Base-by-base conservation (phyloP, 2,113 vertebrate genomes). In the Ancistrus triradiatus region DNA sequence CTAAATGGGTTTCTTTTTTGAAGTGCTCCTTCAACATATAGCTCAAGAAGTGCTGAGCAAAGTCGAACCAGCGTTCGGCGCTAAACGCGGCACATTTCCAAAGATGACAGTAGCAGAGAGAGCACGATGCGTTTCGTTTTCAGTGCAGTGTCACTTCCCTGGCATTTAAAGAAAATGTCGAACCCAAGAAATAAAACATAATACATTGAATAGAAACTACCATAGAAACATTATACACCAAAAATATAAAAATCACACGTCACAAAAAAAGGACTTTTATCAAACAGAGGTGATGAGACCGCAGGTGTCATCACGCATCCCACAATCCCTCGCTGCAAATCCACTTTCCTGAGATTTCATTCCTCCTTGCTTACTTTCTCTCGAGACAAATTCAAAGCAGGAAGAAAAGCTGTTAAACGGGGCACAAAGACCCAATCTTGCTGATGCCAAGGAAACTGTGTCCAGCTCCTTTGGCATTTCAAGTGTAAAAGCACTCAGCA, bases 71-170 rank as follows among this genome's bases (percentile, higher is more conserved):
- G n/a, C n/a, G n/a, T n/a, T n/a, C n/a, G n/a, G n/a, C n/a, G n/a
- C n/a, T n/a, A n/a, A n/a, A n/a, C n/a, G n/a, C n/a, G n/a, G n/a
- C n/a, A n/a, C n/a, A n/a, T n/a, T n/a, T n/a, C n/a, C n/a, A n/a
- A n/a, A n/a, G n/a, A n/a, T 9, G 15, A 18, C 53, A 42, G 43
- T 24, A 50, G 59, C 35, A 48, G 42, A 40, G 47, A 65, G 10
- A n/a, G n/a, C 42, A 48, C 56, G 50, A 42, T 40, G 50, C 48
- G 1, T 33, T 35, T 56, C 7, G 7, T 13, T 61, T 47, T 73
- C 52, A 74, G 68, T 77, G 66, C 73, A 76, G 59, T 70, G 68
- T 79, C 70, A 80, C 77, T 82, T 85, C 77, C 77, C 80, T 84
- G 82, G 82, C 80, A 82, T 72, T 56, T 66, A 74, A 69, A 74